Conservation (phyloP, 1,140 invertebrate genomes). For the Homalodisca vitripennis region DNA sequence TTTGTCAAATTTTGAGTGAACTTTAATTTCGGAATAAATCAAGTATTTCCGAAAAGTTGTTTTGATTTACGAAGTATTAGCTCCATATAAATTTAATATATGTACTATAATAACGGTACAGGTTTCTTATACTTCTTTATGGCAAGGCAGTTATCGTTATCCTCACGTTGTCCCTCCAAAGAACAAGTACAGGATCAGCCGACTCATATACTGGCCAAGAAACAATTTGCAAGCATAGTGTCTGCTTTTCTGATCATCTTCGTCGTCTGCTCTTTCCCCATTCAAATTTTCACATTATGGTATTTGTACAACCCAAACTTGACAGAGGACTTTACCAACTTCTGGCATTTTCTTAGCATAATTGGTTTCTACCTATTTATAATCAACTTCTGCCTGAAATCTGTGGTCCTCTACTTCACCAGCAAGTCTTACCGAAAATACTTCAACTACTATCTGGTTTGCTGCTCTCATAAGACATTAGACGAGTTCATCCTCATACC, state of each 20-base stretch:
- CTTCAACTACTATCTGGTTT: slow-evolving; percentile 89
- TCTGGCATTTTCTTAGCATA: slow-evolving; percentile 82
- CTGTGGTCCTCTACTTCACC: slow-evolving; percentile 88
- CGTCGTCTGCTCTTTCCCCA: slow-evolving; percentile 86
- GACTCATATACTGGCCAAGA: slow-evolving; percentile 55
- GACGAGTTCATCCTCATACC: slow-evolving; percentile 36
- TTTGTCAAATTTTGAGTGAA: no score
- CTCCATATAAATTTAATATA: no score
- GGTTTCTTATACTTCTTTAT: slow-evolving; percentile 84
- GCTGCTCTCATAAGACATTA: slow-evolving; percentile 38
- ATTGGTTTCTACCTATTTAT: slow-evolving; percentile 85
- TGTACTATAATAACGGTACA: no score
- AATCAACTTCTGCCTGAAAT: slow-evolving; percentile 91
- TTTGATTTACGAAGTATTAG: no score
- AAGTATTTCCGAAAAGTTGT: no score
- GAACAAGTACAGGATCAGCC: slow-evolving; percentile 59
- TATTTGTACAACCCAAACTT: slow-evolving; percentile 76
- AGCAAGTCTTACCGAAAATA: slow-evolving; percentile 85
- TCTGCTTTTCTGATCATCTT: slow-evolving; percentile 94
- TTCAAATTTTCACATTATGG: slow-evolving; percentile 83
- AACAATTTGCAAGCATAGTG: slow-evolving; percentile 85
- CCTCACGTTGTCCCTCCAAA: slow-evolving; percentile 78
- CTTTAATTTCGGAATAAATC: no score
- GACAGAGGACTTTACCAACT: slow-evolving; percentile 69
- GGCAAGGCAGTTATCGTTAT: slow-evolving; percentile 78